phyloP scores from a whole-genome alignment of 2,797 vertebrate genomes.

The Paramormyrops hopkinsi region DNA sequence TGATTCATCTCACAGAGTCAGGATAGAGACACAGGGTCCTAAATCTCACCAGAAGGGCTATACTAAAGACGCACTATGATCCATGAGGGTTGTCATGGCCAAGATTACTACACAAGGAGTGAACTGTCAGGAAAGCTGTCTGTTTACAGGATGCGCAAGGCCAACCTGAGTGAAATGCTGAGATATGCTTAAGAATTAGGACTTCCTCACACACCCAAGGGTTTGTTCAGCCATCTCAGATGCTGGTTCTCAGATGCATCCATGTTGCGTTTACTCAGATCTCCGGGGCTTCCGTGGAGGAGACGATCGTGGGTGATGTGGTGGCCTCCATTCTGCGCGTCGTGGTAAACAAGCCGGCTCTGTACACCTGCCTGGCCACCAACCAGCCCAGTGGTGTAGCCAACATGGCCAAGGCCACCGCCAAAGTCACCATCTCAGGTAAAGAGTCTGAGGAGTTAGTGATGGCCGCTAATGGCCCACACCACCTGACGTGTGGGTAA shows the following conservation, averaged over 20 bases:
- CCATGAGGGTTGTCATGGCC: neutral
- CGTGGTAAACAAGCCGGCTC: constrained; percentile 75
- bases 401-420: constrained; percentile 83
- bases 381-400: constrained; percentile 84
- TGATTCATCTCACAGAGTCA: neutral
- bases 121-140: neutral
- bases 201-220: neutral
- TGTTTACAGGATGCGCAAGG: neutral
- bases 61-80: neutral
- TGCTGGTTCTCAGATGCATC: neutral
- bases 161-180: neutral
- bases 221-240: neutral
- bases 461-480: neutral
- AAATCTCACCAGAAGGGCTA: neutral
- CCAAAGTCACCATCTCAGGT: constrained; percentile 82
- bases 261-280: constrained; percentile 55
- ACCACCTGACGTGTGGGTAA: neutral
- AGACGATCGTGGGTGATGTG: constrained; percentile 75
- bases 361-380: constrained; percentile 87
- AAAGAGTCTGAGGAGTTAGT: constrained; percentile 1
- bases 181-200: neutral
- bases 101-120: neutral
- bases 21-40: neutral
- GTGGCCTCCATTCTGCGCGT: constrained; percentile 77
- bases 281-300: constrained; percentile 73